Evolutionary conservation across 2,113 vertebrate genomes (phyloP).

Genomic region (Oncorhynchus masou): DNA sequence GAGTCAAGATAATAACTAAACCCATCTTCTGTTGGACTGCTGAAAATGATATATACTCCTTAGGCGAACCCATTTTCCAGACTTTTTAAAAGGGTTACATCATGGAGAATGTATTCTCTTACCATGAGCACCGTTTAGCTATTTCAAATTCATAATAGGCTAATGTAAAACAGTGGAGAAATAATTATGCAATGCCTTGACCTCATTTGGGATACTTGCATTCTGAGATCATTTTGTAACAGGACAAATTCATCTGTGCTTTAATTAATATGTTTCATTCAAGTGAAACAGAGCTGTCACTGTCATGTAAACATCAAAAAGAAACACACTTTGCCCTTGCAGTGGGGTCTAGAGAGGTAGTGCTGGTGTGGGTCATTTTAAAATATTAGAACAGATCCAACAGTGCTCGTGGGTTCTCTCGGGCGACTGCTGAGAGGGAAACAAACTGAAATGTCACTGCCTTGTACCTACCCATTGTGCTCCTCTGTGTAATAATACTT

Average conservation of each 20-base stretch:
- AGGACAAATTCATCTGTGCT: too few relatives aligned
- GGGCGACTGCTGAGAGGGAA: conserved; percentile 23
- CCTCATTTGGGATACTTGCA: too few relatives aligned
- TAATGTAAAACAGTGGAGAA: too few relatives aligned
- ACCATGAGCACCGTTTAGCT: not conserved
- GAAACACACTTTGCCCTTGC: conserved; percentile 9
- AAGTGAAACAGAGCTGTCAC: too few relatives aligned
- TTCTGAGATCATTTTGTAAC: too few relatives aligned
- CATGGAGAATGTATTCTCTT: conserved; percentile 20
- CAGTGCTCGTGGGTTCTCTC: conserved; percentile 11
- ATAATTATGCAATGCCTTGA: too few relatives aligned
- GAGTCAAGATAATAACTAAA: conserved; percentile 46
- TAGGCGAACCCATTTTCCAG: conserved; percentile 27
- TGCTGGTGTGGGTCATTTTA: conserved; percentile 25
- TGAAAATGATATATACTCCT: too few relatives aligned
- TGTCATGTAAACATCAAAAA: too few relatives aligned
- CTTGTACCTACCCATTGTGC: conserved; percentile 21
- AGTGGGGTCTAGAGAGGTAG: conserved; percentile 24
- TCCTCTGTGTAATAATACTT: conserved; percentile 28
- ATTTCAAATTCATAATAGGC: too few relatives aligned
- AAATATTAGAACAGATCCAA: conserved; percentile 29
- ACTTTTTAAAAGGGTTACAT: conserved; percentile 39
- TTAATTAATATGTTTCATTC: too few relatives aligned
- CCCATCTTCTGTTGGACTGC: conserved; percentile 37
- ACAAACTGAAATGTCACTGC: conserved; percentile 48